Base-by-base conservation (phyloP, 2,113 vertebrate species). In the Electrona antarctica region DNA sequence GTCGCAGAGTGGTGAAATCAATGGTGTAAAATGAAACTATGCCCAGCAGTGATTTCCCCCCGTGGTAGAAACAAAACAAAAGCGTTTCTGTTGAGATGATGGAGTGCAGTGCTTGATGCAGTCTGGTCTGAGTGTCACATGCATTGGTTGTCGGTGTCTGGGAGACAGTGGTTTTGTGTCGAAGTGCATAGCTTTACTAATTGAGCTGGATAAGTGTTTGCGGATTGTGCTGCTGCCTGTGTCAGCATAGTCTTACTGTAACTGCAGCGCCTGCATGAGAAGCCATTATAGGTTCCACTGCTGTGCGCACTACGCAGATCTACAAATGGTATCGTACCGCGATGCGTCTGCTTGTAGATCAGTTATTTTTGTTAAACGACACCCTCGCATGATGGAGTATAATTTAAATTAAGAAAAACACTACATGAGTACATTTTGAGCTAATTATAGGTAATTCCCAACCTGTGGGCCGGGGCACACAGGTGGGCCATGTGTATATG, bases 171-270 rank as follows among this genome's bases (percentile, higher is more conserved):
- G 60, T 69, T 85, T 74, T 74, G 74, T 84, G 72, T 74, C 58
- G 50, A 60, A 64, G 69, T 59, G 70, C 62, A 57, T 45, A 69
- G 8, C 71, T 78, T 56, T 62, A 61, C 69, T 86, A 88, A 87
- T 79, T 83, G 79, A 66, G 64, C 70, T 49, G 41, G 56, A 69
- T 56, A 58, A 85, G 63, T 71, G 78, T 76, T 74, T 79, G 74
- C 12, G 67, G 82, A 62, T 74, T 76, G 64, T 71, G 72, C 75
- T 60, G 73, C 77, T 2, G 61, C 67, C 21, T 74, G 73, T 63
- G 80, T 87, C 86, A 83, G 88, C 83, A 82, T n/a, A 69, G 66
- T 28, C n/a, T 54, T 21, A 3, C 48, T 65, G 84, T 84, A 74
- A 86, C 78, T 71, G 73, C 67, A 46, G 65, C 71, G 48, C 71